Percentiles rank a stretch among this genome's conserved stretches.
Evolutionary conservation across 2,888 invertebrate species (phyloP).

Genomic region (Seira ritae): DNA sequence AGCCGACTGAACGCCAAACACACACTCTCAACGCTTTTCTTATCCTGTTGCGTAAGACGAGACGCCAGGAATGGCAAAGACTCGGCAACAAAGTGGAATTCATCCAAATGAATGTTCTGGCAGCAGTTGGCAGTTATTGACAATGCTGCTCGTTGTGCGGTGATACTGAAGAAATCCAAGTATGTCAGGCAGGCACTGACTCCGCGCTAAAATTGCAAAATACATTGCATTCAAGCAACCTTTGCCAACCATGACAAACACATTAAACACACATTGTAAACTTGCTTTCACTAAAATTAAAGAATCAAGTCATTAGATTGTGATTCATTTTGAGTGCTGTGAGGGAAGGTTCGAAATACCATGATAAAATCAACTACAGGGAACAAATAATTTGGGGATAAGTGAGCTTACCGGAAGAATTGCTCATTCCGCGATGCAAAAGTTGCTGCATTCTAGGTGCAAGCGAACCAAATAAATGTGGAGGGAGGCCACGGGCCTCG

Average conservation of each 20-base stretch:
- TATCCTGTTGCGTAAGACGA: conserved; percentile 84
- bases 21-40: conserved; percentile 98
- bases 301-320: not conserved
- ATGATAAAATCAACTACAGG: conserved; percentile 8
- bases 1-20: conserved; percentile 97
- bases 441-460: conserved; percentile 98
- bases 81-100: conserved; percentile 94
- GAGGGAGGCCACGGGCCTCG: conserved; percentile 96
- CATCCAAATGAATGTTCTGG: conserved; percentile 93
- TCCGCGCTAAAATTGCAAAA: conserved; percentile 82
- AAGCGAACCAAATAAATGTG: conserved; percentile 95
- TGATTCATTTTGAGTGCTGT: conserved; percentile 98
- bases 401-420: conserved; percentile 82
- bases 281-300: conserved; percentile 93
- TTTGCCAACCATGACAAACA: no score
- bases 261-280: conserved; percentile 82
- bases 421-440: conserved; percentile 94
- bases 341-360: no score
- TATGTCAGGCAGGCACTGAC: conserved; percentile 97
- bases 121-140: conserved; percentile 99
- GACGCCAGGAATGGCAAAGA: conserved; percentile 90
- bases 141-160: conserved; percentile 96
- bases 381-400: not conserved
- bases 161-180: conserved; percentile 98
- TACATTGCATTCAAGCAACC: not conserved